Base-by-base conservation (phyloP, 2,797 vertebrate species). In the Coregonus suidteri region DNA sequence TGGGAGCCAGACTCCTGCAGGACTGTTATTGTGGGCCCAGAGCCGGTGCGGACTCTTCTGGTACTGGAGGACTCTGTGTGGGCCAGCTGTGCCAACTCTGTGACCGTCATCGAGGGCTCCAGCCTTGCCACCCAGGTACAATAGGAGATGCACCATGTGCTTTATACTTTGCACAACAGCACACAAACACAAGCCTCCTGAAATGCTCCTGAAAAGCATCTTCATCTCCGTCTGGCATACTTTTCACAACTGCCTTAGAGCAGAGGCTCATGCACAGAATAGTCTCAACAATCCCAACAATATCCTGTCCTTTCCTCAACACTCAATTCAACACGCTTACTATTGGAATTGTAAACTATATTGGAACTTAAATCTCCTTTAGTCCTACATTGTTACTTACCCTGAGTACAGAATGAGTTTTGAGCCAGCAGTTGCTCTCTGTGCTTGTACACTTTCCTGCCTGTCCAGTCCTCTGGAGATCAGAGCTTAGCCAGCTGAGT, bases 21-120 rank as follows among this genome's bases (percentile, higher is more conserved):
- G 64, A 82, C 82, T 64, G 91, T 97, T 41, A 84, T 77, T 0
- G 88, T 98, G 83, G 97, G 97, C 0, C 86, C 88, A 0, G 92
- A 95, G 25, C 95, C 97, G 0, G 88, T 98, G 3, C 91, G 90
- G 20, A 93, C 95, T 0, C 90, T 99, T 77, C 80, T 98, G 82
- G 94, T 95, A 16, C 91, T 98, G 77, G 97, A 98, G 0, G 97
- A 98, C 9, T 92, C 94, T 0, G 91, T 97, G 18, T 99, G 97
- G 97, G 97, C 96, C 35, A 97, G 96, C 90, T 96, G 96, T 0
- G 95, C 93, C 75, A 95, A 97, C 79, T 91, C 81, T 0, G 94
- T 99, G 88, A 95, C 94, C 0, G 95, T 95, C 52, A 79, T 97
- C 0, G 93, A 97, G 0, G 83, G 92, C 20, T 83, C 90, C 86